A percentile compares a stretch with the other conserved stretches of the same genome.
These are phyloP conservation scores for Loris lydekkerianus DNA, from an alignment of 2,797 vertebrate species.

Conservation along the genomic window DNA sequence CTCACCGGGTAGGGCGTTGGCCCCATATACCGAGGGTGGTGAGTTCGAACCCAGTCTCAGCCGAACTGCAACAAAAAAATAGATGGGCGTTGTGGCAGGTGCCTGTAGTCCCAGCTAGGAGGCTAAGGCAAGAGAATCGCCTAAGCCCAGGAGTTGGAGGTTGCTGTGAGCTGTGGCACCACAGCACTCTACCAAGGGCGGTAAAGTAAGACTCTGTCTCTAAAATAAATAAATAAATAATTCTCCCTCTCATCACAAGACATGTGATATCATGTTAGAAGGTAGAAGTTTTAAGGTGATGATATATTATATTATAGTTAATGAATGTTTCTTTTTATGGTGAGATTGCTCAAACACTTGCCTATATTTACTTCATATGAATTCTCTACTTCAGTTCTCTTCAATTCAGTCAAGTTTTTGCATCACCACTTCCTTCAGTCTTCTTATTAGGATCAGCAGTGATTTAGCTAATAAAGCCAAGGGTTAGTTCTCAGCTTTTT, in stretches of 20 bases:
- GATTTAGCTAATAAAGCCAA: slow-evolving; percentile 34
- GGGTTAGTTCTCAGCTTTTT: background rate
- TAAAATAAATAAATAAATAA: too few relatives aligned
- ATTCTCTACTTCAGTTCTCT: slow-evolving; percentile 30
- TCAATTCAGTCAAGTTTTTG: background rate
- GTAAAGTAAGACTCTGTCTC: too few relatives aligned
- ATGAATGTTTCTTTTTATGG: background rate
- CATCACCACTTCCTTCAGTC: background rate
- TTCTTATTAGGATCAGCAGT: slow-evolving; percentile 9
- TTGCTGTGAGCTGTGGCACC: too few relatives aligned
- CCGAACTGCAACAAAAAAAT: too few relatives aligned
- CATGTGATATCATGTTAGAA: background rate
- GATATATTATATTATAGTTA: background rate
- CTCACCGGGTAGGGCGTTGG: too few relatives aligned
- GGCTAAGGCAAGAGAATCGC: too few relatives aligned
- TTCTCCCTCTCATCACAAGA: background rate
- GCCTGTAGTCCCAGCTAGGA: too few relatives aligned
- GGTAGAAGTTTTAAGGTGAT: slow-evolving; percentile 33
- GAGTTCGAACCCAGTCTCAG: too few relatives aligned
- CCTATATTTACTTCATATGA: background rate
- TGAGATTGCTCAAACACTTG: background rate
- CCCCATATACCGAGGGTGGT: too few relatives aligned
- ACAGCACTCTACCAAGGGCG: too few relatives aligned
- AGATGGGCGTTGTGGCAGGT: too few relatives aligned
- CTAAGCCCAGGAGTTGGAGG: too few relatives aligned